Conservation (phyloP, 2,888 invertebrate genomes). For the Scaptomyza reducta region DNA sequence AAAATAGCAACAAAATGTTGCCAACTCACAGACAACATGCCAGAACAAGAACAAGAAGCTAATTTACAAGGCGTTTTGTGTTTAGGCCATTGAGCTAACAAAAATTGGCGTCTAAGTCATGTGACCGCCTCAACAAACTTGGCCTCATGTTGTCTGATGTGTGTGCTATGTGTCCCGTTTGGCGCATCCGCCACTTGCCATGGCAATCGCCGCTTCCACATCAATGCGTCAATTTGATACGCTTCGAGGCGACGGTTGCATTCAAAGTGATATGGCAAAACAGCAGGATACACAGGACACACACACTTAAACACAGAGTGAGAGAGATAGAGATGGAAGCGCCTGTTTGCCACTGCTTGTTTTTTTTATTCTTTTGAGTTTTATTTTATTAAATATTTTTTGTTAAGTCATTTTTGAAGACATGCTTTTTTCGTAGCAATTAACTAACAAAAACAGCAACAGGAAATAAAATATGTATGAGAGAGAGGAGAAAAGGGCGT, state of each 20-base stretch:
- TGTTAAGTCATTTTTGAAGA: constrained; percentile 60
- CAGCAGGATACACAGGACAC: constrained; percentile 18
- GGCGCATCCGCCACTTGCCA: constrained; percentile 49
- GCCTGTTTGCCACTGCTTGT: constrained; percentile 13
- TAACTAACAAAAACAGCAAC: constrained; percentile 40
- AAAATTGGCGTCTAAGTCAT: constrained; percentile 63
- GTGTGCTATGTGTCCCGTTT: constrained; percentile 30
- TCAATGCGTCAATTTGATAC: constrained; percentile 75
- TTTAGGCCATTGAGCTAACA: constrained; percentile 68
- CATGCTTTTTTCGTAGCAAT: constrained; percentile 49
- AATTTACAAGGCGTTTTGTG: constrained; percentile 75
- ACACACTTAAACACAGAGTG: constrained; percentile 7
- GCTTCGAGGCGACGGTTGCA: constrained; percentile 57
- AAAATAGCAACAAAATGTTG: constrained; percentile 44
- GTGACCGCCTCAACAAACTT: constrained; percentile 33
- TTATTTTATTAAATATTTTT: constrained; percentile 53
- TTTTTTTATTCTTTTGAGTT: constrained; percentile 26
- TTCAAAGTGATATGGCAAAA: constrained; percentile 56
- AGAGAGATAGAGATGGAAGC: neutral
- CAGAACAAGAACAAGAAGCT: constrained; percentile 53
- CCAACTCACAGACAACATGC: constrained; percentile 53
- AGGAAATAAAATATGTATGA: constrained; percentile 9
- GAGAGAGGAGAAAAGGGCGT: neutral
- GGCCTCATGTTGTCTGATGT: neutral
- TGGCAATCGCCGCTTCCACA: constrained; percentile 81